Base-by-base conservation (phyloP, 2,113 vertebrate genomes). In the Sula dactylatra region DNA sequence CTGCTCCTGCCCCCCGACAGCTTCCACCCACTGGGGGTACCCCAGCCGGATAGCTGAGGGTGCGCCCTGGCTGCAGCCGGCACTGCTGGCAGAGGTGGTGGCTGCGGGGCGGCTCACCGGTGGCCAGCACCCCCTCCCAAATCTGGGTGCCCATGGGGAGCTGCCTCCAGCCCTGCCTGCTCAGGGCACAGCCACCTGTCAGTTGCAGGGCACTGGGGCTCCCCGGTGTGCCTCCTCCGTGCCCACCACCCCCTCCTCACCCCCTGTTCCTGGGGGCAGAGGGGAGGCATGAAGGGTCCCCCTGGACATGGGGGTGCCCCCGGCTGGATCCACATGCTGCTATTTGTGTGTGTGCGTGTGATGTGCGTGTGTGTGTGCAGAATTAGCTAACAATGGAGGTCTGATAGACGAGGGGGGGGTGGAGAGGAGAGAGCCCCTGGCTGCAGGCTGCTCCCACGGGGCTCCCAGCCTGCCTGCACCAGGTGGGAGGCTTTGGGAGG, bases 1-100 rank as follows among this genome's bases (percentile, higher is more conserved):
- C 95, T 97, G 83, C 94, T 99, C 67, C 98, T 99, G 93, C 98
- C 98, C 83, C 97, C 98, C 1, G 98, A 98, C 90, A 99, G 98
- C 88, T 99, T 99, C 96, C 99, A 99, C 96, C 99, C 99, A 0
- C 98, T 98, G 98, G 99, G 98, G 50, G 49, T 98, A 56, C 97
- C 98, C 13, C 92, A 85, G 92, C 83, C 80, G 8, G 98, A 99
- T 91, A 98, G 98, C 96, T 99, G 98, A 99, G 93, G 72, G 81
- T 73, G 87, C 4, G 0, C 18, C 81, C 42, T 6, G 13, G 49
- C 71, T 7, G 18, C 44, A 7, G 87, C 94, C 26, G 49, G 81
- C 59, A 11, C 56, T 88, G 83, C 86, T 90, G 80, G 67, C 9
- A 7, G 82, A 86, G 93, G 96, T 90, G 94, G 94, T 94, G 95